Percentiles rank a stretch among this genome's conserved stretches.
phyloP scores from a whole-genome alignment of 2,113 vertebrate species.

The Zapornia atra region DNA sequence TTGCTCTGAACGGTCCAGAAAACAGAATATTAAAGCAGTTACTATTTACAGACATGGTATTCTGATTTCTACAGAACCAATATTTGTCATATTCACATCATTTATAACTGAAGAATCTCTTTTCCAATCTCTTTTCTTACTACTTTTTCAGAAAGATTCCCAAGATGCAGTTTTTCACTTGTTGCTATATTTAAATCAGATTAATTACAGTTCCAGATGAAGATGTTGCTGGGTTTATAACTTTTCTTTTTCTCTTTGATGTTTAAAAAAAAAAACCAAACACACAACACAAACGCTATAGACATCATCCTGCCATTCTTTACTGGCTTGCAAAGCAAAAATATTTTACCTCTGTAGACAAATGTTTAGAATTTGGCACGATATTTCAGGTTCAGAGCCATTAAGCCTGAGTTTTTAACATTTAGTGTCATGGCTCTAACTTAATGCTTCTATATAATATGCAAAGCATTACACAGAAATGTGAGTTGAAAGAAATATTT shows the following conservation, averaged over 20 bases:
- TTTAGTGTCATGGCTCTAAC: background rate
- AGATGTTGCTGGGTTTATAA: background rate
- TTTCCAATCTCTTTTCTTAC: background rate
- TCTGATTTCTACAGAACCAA: background rate
- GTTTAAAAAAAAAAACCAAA: background rate
- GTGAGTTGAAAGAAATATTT: background rate
- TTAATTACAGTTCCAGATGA: background rate
- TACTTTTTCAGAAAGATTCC: background rate
- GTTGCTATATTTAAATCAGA: background rate
- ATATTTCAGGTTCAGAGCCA: background rate
- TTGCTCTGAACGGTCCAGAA: background rate
- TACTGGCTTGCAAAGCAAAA: background rate
- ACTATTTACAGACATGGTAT: background rate
- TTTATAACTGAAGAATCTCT: background rate
- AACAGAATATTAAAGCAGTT: background rate
- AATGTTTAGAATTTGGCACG: background rate
- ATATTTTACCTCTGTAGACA: background rate
- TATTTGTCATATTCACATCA: background rate
- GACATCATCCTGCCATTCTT: background rate
- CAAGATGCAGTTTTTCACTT: background rate
- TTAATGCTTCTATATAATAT: background rate
- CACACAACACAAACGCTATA: too few species aligned
- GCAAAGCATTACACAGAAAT: background rate
- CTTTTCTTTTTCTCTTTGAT: background rate
- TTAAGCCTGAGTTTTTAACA: background rate